A percentile compares a stretch with the other conserved stretches of the same genome.
These are phyloP conservation scores for Anguilla marmorata DNA, from an alignment of 2,797 vertebrate species.

Conservation along the genomic window DNA sequence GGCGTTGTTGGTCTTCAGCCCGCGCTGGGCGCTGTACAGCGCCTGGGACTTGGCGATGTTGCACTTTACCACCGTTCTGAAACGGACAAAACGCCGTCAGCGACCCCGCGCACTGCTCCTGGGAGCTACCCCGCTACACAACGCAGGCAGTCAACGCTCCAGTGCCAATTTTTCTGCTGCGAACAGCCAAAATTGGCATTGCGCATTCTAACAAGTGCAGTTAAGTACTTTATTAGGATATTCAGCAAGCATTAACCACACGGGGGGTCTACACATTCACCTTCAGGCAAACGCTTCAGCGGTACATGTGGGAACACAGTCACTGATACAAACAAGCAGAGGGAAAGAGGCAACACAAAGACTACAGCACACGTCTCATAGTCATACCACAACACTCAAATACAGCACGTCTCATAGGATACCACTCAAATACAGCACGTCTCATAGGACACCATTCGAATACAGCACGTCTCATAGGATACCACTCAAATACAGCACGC, in stretches of 20 bases:
- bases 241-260: conserved; percentile 23
- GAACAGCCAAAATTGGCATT: neutral
- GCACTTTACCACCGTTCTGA: conserved; percentile 97
- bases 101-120: neutral
- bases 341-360: neutral
- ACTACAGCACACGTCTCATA: neutral
- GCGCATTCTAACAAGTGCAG: neutral
- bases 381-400: neutral
- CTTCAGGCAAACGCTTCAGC: conserved; percentile 9
- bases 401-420: neutral
- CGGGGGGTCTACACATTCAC: no score
- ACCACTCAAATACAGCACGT: no score
- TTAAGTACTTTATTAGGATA: neutral
- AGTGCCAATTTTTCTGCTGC: neutral
- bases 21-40: conserved; percentile 94
- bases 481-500: no score
- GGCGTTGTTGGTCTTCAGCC: conserved; percentile 91
- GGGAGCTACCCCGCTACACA: neutral
- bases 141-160: neutral
- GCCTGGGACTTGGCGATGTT: conserved; percentile 98
- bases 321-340: conserved; percentile 9
- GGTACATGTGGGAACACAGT: neutral
- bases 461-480: no score
- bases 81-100: conserved; percentile 40
- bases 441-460: no score